Conservation (phyloP, 2,113 vertebrate genomes). For the Neolamprologus falcicula region DNA sequence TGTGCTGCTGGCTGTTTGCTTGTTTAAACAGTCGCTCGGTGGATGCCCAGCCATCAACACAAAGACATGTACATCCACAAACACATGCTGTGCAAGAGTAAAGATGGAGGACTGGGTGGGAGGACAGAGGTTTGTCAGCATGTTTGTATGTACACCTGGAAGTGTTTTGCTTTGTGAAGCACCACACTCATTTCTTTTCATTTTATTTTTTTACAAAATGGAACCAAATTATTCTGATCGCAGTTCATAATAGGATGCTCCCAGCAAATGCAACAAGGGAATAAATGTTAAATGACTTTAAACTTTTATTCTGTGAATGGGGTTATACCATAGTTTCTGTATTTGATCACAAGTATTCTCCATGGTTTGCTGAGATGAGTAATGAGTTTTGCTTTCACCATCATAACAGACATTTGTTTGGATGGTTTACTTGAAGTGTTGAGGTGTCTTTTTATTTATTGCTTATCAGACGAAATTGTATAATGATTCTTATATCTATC, state of each 20-base stretch:
- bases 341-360: background rate
- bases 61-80: background rate
- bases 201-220: background rate
- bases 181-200: background rate
- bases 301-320: background rate
- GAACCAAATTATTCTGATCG: background rate
- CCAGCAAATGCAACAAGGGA: background rate
- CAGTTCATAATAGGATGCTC: background rate
- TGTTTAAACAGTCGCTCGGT: constrained; percentile 45
- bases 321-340: background rate
- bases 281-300: background rate
- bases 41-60: background rate
- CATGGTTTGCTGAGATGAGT: background rate
- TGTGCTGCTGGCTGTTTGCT: constrained; percentile 14
- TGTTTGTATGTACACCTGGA: constrained; percentile 72
- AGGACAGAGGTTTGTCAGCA: background rate
- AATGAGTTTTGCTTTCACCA: background rate
- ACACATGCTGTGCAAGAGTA: constrained; percentile 5
- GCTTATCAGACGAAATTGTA: background rate
- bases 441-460: background rate
- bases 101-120: background rate
- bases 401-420: background rate
- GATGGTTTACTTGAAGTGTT: background rate
- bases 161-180: constrained; percentile 54
- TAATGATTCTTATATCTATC: background rate